Evolutionary conservation across 2,797 vertebrate genomes (phyloP).

Genomic region (Phaenicophaeus curvirostris): DNA sequence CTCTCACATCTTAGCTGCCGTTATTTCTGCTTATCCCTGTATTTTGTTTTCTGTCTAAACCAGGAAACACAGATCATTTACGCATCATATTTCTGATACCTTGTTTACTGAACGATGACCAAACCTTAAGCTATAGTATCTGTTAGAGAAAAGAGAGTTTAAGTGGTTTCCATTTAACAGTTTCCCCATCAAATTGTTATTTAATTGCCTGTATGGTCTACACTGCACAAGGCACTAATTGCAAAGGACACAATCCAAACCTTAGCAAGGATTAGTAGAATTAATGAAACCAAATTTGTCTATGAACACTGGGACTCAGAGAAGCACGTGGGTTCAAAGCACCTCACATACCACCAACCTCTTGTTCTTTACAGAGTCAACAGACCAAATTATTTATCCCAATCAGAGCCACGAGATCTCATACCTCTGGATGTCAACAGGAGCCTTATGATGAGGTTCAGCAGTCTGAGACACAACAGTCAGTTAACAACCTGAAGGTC

Average conservation of each 20-base stretch:
- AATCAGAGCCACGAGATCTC: neutral
- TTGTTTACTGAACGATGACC: neutral
- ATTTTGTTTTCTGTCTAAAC: neutral
- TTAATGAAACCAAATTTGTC: neutral
- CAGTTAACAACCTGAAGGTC: neutral
- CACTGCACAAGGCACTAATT: neutral
- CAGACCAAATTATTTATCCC: neutral
- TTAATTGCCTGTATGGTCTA: neutral
- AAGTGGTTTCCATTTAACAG: neutral
- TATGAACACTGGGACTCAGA: neutral
- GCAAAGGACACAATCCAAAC: neutral
- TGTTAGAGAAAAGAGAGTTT: neutral
- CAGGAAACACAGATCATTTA: neutral
- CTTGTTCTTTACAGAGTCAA: neutral
- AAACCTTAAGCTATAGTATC: neutral
- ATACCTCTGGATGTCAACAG: neutral
- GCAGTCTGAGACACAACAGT: neutral
- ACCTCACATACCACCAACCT: rapidly evolving
- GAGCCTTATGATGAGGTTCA: neutral
- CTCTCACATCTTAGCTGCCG: neutral
- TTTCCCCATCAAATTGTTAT: neutral
- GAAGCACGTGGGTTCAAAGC: neutral
- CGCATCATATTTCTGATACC: neutral
- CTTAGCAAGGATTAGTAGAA: neutral
- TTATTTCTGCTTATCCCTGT: neutral